Conservation (phyloP, 2,888 invertebrate species). For the Nephrotoma flavescens region DNA sequence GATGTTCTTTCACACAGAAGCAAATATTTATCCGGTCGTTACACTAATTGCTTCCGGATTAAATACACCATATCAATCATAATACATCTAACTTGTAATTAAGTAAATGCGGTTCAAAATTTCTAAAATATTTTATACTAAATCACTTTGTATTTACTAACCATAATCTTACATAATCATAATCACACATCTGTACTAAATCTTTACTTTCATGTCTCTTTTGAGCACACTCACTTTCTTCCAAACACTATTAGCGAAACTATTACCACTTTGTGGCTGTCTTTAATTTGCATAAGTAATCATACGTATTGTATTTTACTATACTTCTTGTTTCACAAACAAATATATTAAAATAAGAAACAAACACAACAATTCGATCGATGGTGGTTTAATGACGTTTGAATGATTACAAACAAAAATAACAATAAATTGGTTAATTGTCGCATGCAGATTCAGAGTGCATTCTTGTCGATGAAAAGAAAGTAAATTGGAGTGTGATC, state of each 20-base stretch:
- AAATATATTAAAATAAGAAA: background rate
- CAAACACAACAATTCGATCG: background rate
- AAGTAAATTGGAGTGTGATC: background rate
- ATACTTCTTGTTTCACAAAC: background rate
- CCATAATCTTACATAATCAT: background rate
- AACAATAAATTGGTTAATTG: background rate
- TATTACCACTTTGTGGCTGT: background rate
- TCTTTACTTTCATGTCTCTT: background rate
- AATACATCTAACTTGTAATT: background rate
- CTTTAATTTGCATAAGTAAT: background rate
- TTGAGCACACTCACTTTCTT: background rate
- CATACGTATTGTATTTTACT: too few species aligned
- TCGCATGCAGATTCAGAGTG: background rate
- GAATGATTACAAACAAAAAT: background rate
- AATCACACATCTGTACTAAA: background rate
- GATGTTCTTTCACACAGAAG: background rate
- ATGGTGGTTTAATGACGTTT: background rate
- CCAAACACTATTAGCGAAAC: background rate
- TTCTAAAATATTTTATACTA: too few species aligned
- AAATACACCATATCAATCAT: background rate
- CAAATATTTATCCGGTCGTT: background rate
- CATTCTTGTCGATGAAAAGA: background rate
- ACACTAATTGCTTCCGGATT: background rate
- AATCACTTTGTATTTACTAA: background rate
- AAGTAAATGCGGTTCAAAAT: too few species aligned